Conservation (phyloP, 2,888 invertebrate species). For the Zhengitettix transpicula region DNA sequence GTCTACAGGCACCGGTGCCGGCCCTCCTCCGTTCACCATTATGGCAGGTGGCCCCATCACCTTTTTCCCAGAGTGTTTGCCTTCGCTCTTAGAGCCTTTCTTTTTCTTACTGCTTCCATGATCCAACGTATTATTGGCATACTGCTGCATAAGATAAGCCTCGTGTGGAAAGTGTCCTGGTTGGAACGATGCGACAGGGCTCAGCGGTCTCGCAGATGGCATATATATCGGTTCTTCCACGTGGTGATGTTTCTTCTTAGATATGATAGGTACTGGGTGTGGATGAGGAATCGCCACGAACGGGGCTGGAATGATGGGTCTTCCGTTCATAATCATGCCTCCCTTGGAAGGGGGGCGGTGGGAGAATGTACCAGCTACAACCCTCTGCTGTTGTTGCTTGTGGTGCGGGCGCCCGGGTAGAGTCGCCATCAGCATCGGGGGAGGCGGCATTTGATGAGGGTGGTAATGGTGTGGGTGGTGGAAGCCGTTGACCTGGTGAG, state of each 20-base stretch:
- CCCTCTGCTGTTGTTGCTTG: conserved; percentile 5
- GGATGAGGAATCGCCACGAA: conserved; percentile 28
- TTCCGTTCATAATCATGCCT: conserved; percentile 11
- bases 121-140: conserved; percentile 29
- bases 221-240: conserved; percentile 34
- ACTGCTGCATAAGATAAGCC: conserved; percentile 39
- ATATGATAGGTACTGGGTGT: conserved; percentile 22
- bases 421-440: conserved; percentile 19
- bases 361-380: conserved; percentile 14
- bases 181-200: conserved; percentile 44
- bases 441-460: conserved; percentile 13
- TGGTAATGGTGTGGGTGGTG: conserved; percentile 17
- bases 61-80: conserved; percentile 3
- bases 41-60: conserved; percentile 7
- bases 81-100: conserved; percentile 14
- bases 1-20: conserved; percentile 17
- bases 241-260: neutral
- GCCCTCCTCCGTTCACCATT: conserved; percentile 17
- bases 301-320: neutral
- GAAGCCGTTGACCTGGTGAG: conserved; percentile 13
- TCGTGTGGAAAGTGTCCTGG: conserved; percentile 38
- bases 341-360: conserved; percentile 10
- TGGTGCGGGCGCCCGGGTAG: conserved; percentile 14
- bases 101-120: conserved; percentile 21
- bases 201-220: conserved; percentile 34